Evolutionary conservation across 1,140 invertebrate genomes (phyloP).

Genomic region (Drosophila murphyi): DNA sequence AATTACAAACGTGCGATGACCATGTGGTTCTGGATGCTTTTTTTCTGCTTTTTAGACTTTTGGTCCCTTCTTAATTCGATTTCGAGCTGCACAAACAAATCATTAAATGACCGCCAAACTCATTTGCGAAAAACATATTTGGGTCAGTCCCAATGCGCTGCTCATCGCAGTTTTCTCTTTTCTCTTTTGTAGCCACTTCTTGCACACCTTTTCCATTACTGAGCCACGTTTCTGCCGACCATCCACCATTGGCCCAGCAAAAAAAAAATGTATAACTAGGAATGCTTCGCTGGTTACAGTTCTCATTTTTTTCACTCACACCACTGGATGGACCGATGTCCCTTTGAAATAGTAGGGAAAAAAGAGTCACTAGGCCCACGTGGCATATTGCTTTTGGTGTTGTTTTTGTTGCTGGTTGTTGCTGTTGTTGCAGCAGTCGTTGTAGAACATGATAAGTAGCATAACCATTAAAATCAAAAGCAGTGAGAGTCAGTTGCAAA

Average conservation of each 20-base stretch:
- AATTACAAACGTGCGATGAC: conserved; percentile 70
- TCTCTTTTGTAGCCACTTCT: conserved; percentile 5
- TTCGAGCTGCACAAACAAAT: conserved; percentile 71
- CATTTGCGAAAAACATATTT: conserved; percentile 71
- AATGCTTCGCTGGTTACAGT: conserved; percentile 22
- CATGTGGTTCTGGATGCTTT: conserved; percentile 36
- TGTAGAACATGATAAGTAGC: conserved; percentile 77
- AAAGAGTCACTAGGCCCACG: conserved; percentile 4
- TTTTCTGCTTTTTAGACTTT: not conserved
- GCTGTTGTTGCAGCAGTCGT: conserved; percentile 19
- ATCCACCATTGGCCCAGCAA: not conserved
- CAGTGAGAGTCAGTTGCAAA: conserved; percentile 64
- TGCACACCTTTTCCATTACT: conserved; percentile 35
- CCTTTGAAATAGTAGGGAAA: not conserved
- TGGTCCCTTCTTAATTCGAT: conserved; percentile 63
- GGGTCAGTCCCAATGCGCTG: conserved; percentile 44
- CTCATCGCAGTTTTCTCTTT: conserved; percentile 3
- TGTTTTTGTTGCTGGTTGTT: not conserved
- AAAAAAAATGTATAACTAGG: conserved; percentile 43
- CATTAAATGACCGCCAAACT: conserved; percentile 74
- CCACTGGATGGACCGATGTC: conserved; percentile 6
- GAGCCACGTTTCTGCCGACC: not conserved
- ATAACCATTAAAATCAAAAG: conserved; percentile 79
- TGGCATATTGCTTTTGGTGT: too few relatives aligned
- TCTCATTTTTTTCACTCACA: not conserved